Percentiles rank a stretch among this genome's conserved stretches.
These are phyloP conservation scores for Luperina nickerlii DNA, from an alignment of 2,888 invertebrate species.

Conservation along the genomic window DNA sequence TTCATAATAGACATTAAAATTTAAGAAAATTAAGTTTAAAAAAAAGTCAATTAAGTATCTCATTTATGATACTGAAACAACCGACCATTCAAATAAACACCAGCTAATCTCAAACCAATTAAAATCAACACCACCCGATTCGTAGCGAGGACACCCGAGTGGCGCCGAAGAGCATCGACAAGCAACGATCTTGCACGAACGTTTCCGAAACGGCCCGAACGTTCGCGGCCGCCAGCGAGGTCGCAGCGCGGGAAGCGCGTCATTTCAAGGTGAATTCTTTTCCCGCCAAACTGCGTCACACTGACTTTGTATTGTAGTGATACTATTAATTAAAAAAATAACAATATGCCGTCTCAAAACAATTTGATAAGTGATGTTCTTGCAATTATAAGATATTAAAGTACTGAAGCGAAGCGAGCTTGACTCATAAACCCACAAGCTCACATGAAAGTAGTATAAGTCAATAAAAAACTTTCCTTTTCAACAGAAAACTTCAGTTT, in stretches of 20 bases:
- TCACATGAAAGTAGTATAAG: not conserved
- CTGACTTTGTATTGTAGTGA: constrained; percentile 81
- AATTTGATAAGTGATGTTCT: constrained; percentile 59
- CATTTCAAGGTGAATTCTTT: constrained; percentile 87
- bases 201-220: constrained; percentile 73
- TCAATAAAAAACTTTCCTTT: not conserved
- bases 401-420: constrained; percentile 3
- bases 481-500: not conserved
- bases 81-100: constrained; percentile 60
- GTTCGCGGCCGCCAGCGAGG: constrained; percentile 88
- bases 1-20: not conserved
- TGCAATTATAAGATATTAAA: constrained; percentile 55
- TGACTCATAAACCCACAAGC: constrained; percentile 9
- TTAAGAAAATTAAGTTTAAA: not conserved
- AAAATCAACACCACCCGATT: constrained; percentile 73
- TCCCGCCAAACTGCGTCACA: constrained; percentile 85
- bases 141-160: constrained; percentile 75
- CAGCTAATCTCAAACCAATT: constrained; percentile 79
- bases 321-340: constrained; percentile 73
- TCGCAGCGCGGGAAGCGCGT: constrained; percentile 86
- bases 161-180: constrained; percentile 54
- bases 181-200: constrained; percentile 62
- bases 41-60: not conserved
- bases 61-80: constrained; percentile 27
- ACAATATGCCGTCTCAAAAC: constrained; percentile 64